Percentiles rank a stretch among this genome's conserved stretches.
Evolutionary conservation across 2,888 invertebrate genomes (phyloP).

Genomic region (Lissonota sp.): DNA sequence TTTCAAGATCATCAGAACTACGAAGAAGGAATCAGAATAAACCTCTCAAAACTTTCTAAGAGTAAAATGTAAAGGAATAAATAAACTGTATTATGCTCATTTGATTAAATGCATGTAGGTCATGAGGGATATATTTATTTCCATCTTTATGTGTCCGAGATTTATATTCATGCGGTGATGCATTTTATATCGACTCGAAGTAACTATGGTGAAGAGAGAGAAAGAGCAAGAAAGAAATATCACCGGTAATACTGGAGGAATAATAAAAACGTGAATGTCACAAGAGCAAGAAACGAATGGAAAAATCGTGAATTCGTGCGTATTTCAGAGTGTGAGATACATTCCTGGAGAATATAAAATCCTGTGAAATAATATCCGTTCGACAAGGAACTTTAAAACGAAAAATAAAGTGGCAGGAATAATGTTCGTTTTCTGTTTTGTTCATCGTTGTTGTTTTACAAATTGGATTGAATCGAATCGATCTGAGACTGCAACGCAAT

Average conservation of each 20-base stretch:
- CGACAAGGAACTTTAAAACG: too few species aligned
- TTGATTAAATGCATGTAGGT: not conserved
- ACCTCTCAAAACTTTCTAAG: not conserved
- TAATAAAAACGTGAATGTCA: not conserved
- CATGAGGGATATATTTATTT: not conserved
- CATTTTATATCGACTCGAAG: constrained; percentile 21
- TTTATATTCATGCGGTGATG: not conserved
- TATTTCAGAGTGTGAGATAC: too few species aligned
- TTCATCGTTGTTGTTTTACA: too few species aligned
- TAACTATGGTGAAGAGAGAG: constrained; percentile 1
- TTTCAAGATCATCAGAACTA: too few species aligned
- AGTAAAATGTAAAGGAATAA: not conserved
- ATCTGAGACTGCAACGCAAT: too few species aligned
- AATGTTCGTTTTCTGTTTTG: too few species aligned
- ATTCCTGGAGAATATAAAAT: too few species aligned
- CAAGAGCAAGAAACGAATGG: not conserved
- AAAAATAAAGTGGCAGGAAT: too few species aligned
- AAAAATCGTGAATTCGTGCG: constrained; percentile 11
- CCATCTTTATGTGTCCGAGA: constrained; percentile 4
- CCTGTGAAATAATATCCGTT: too few species aligned
- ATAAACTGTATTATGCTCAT: not conserved
- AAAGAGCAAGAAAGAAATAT: constrained; percentile 16
- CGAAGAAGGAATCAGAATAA: too few species aligned
- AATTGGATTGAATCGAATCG: too few species aligned
- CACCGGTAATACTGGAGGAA: not conserved